Evolutionary conservation across 2,888 invertebrate species (phyloP).

Genomic region (Phengaris alcon): DNA sequence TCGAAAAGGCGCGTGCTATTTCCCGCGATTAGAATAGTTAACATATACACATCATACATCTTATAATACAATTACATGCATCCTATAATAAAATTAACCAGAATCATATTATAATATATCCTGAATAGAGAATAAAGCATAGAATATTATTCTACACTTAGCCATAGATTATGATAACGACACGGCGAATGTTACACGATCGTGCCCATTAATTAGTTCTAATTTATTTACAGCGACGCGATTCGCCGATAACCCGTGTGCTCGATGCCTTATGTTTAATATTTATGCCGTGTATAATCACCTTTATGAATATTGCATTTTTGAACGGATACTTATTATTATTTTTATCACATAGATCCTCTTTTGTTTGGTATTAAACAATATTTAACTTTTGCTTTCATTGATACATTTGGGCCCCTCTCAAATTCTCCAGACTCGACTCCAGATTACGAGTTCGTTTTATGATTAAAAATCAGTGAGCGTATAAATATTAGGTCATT

Average conservation of each 20-base stretch:
- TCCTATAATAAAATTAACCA: no score
- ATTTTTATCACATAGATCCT: constrained; percentile 7
- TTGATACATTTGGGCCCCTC: no score
- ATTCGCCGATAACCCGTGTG: background rate
- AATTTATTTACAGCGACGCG: constrained; percentile 25
- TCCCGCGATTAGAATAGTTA: no score
- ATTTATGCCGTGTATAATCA: background rate
- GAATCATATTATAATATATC: background rate
- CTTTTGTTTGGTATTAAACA: background rate
- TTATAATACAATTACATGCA: no score
- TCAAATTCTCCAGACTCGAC: no score
- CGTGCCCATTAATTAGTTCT: constrained; percentile 30
- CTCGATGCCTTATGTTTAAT: background rate
- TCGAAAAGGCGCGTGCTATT: no score
- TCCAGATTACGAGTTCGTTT: no score
- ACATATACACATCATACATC: no score
- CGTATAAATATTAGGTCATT: no score
- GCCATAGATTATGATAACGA: constrained; percentile 15
- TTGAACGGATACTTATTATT: constrained; percentile 2
- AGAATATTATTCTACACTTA: background rate
- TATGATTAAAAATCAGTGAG: no score
- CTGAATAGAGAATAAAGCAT: background rate
- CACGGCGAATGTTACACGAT: constrained; percentile 14
- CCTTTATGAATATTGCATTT: background rate
- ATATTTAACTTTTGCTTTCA: background rate